Evolutionary conservation across 2,113 vertebrate genomes (phyloP).

Genomic region (Pycnonotus jocosus): DNA sequence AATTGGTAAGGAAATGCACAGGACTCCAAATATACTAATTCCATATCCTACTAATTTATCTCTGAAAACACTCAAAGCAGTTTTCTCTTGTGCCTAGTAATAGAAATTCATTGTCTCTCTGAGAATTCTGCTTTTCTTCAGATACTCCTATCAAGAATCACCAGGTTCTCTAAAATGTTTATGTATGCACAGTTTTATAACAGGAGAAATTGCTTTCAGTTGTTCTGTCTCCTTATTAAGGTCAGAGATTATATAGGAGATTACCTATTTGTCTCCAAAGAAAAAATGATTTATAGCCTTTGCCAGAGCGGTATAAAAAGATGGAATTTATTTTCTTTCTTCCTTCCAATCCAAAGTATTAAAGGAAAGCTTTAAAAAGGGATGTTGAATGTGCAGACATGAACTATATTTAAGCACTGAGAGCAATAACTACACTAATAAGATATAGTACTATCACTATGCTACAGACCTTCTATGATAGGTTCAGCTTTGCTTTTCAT

Average conservation of each 20-base stretch:
- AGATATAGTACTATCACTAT: neutral
- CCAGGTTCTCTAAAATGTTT: neutral
- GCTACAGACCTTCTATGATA: neutral
- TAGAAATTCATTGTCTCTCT: neutral
- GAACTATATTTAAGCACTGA: neutral
- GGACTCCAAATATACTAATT: neutral
- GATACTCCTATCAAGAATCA: neutral
- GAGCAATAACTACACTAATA: neutral
- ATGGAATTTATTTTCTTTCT: neutral
- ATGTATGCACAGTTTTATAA: neutral
- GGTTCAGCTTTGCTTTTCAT: neutral
- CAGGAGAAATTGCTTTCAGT: neutral
- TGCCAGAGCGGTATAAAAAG: neutral
- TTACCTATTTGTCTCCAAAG: neutral
- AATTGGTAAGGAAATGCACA: neutral
- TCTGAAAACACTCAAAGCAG: neutral
- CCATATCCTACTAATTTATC: neutral
- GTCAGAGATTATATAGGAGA: constrained; percentile 4
- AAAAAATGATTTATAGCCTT: neutral
- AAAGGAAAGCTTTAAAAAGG: neutral
- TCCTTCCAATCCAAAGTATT: neutral
- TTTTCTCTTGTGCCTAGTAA: neutral
- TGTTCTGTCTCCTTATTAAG: constrained; percentile 5
- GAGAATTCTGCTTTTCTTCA: neutral
- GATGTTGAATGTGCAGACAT: neutral